Evolutionary conservation across 2,797 vertebrate species (phyloP).

Genomic region (Oreonectes daqikongensis): DNA sequence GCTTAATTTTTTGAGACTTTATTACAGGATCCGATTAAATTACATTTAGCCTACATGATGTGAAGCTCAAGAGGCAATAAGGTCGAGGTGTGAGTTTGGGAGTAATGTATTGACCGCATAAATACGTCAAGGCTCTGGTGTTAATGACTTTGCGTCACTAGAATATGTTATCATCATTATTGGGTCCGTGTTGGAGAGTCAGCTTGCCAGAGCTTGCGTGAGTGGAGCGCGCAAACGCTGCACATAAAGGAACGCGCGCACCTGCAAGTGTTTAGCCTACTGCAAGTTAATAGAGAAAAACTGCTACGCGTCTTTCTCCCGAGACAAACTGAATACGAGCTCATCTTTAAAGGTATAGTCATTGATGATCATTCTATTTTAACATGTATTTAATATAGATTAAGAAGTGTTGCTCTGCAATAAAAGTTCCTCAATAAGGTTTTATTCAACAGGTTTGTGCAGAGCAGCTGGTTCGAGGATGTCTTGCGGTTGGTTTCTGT

Average conservation of each 20-base stretch:
- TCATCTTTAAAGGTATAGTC: constrained; percentile 9
- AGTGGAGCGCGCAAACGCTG: constrained; percentile 20
- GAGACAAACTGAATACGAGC: not conserved
- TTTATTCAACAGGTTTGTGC: not conserved
- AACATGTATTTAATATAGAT: not conserved
- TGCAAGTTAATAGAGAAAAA: constrained; percentile 10
- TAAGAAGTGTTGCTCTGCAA: not conserved
- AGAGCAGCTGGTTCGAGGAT: constrained; percentile 32
- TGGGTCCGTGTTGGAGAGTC: not conserved
- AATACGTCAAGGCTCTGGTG: constrained; percentile 28
- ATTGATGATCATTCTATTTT: not conserved
- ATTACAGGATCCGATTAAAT: not conserved
- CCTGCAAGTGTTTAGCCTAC: constrained; percentile 7
- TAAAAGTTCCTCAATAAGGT: not conserved
- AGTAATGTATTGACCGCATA: not conserved
- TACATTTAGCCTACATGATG: not conserved
- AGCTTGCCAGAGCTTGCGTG: not conserved
- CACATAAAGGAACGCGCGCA: constrained; percentile 31
- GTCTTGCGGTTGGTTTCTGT: constrained; percentile 42
- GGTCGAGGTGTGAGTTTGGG: not conserved
- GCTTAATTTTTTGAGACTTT: not conserved
- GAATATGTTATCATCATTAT: constrained; percentile 23
- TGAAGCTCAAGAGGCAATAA: not conserved
- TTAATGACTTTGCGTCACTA: constrained; percentile 39
- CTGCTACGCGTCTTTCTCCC: constrained; percentile 6